These are phyloP conservation scores for Crenichthys baileyi DNA, from an alignment of 2,797 vertebrate genomes.

Conservation along the genomic window DNA sequence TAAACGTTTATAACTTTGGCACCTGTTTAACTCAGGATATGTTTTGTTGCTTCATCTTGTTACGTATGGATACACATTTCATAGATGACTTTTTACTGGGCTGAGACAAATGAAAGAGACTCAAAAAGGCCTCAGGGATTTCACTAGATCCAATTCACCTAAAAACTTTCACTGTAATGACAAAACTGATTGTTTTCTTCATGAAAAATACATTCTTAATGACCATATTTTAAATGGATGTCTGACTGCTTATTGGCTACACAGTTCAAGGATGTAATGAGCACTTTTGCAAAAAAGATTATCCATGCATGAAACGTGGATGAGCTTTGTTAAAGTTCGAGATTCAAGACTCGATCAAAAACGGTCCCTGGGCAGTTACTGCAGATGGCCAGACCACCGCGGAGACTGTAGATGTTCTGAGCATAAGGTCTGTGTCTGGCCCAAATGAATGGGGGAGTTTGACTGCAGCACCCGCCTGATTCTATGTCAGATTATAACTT, in stretches of 20 bases:
- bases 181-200: background rate
- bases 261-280: background rate
- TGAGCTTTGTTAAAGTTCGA: background rate
- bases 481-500: background rate
- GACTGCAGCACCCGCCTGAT: background rate
- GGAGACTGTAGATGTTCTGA: no score
- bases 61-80: slow-evolving; percentile 47
- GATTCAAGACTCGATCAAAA: no score
- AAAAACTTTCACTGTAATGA: slow-evolving; percentile 14
- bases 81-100: slow-evolving; percentile 58
- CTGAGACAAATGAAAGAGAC: slow-evolving; percentile 52
- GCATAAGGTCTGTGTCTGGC: background rate
- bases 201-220: background rate
- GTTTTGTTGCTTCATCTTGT: slow-evolving; percentile 40
- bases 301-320: background rate
- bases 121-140: slow-evolving; percentile 49
- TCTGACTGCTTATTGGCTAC: no score
- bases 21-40: slow-evolving; percentile 19
- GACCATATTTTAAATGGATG: background rate
- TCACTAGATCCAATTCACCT: slow-evolving; percentile 37
- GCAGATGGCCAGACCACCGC: no score
- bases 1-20: slow-evolving; percentile 19
- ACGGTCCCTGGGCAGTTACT: no score
- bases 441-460: background rate
- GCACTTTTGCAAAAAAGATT: background rate